Evolutionary conservation across 2,113 vertebrate species (phyloP).

Genomic region (Ceuthmochares aereus): DNA sequence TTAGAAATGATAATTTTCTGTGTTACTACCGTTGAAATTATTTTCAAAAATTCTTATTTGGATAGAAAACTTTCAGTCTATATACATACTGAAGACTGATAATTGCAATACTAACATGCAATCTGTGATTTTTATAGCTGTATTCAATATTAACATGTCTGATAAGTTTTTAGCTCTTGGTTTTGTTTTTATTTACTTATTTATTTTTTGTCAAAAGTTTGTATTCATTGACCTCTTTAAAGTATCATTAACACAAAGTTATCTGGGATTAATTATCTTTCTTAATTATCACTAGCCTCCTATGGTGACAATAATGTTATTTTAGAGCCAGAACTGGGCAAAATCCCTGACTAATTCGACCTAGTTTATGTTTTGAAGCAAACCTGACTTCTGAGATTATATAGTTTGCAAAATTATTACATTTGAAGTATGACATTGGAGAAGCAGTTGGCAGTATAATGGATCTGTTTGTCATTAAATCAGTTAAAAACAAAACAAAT

Average conservation of each 20-base stretch:
- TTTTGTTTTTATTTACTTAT: too few relatives aligned
- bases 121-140: not conserved
- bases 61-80: not conserved
- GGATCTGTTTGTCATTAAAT: not conserved
- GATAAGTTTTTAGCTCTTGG: not conserved
- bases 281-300: not conserved
- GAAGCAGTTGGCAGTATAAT: not conserved
- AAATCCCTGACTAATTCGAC: not conserved
- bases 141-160: not conserved
- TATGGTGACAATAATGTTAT: not conserved
- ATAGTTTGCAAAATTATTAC: constrained; percentile 4
- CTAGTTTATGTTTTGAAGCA: not conserved
- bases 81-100: not conserved
- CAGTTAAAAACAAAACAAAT: not conserved
- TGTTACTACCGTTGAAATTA: not conserved
- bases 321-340: not conserved
- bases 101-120: not conserved
- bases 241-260: not conserved
- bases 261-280: not conserved
- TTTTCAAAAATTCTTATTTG: not conserved
- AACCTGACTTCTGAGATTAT: not conserved
- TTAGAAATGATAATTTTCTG: not conserved
- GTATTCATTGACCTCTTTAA: not conserved
- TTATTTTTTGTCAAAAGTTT: not conserved
- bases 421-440: not conserved